Percentiles rank a stretch among this genome's conserved stretches.
These are phyloP conservation scores for Drosophila cognata DNA, from an alignment of 2,888 invertebrate genomes.

Conservation along the genomic window DNA sequence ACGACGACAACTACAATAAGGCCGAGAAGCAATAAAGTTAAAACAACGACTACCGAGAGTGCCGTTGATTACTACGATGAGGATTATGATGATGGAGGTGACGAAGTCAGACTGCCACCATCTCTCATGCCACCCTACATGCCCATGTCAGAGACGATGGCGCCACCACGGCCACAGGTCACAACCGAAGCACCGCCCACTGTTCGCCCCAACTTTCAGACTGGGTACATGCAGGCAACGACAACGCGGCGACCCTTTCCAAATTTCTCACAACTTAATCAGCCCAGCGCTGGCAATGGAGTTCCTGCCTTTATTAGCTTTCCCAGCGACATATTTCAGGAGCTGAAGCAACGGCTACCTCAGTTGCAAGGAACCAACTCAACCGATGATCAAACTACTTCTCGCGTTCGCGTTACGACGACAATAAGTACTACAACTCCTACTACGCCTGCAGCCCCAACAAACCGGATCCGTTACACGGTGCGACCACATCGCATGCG, in stretches of 20 bases:
- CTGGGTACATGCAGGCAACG: conserved; percentile 78
- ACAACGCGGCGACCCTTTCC: conserved; percentile 80
- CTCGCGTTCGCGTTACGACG: conserved; percentile 6
- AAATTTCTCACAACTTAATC: conserved; percentile 70
- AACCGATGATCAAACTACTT: conserved; percentile 16
- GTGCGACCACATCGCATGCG: conserved; percentile 85
- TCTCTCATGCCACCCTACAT: conserved; percentile 87
- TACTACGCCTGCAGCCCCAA: conserved; percentile 39
- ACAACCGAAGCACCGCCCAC: conserved; percentile 49
- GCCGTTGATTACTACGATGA: conserved; percentile 81
- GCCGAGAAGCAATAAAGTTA: conserved; percentile 30
- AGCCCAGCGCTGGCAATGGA: conserved; percentile 43
- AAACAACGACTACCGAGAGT: conserved; percentile 44
- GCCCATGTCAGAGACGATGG: conserved; percentile 87
- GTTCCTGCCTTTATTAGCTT: conserved; percentile 85
- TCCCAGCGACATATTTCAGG: conserved; percentile 84
- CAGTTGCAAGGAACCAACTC: conserved; percentile 35
- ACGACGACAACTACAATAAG: conserved; percentile 13
- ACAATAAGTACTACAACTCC: conserved; percentile 82
- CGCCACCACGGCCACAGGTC: conserved; percentile 80
- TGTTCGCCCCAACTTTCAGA: conserved; percentile 63
- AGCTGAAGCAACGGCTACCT: conserved; percentile 79
- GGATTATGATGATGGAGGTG: conserved; percentile 82
- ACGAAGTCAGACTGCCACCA: conserved; percentile 87
- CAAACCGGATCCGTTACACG: conserved; percentile 82